Evolutionary conservation across 2,113 vertebrate genomes (phyloP).

Genomic region (Ctenodactylus gundi): DNA sequence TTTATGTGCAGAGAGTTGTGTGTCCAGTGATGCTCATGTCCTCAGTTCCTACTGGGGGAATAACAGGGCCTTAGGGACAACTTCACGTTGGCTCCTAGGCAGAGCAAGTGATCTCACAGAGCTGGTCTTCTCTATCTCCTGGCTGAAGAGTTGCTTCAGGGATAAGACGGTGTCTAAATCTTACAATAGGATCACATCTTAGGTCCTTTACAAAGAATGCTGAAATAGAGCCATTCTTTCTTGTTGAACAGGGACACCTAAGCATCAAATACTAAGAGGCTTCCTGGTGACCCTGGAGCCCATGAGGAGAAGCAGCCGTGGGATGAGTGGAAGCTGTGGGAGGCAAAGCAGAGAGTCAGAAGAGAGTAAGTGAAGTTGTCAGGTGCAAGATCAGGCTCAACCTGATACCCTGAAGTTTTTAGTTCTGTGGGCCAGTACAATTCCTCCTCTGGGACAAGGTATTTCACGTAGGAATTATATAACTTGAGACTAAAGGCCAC

Average conservation of each 20-base stretch:
- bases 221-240: background rate
- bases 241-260: background rate
- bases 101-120: background rate
- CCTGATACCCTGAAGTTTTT: background rate
- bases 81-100: background rate
- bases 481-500: slow-evolving; percentile 9
- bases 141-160: background rate
- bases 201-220: background rate
- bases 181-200: background rate
- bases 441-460: background rate
- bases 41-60: background rate
- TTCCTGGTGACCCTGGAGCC: background rate
- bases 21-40: background rate
- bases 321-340: background rate
- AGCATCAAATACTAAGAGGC: background rate
- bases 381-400: background rate
- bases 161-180: background rate
- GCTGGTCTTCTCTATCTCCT: background rate
- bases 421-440: background rate
- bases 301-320: background rate
- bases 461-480: background rate
- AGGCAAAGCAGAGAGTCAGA: background rate
- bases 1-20: background rate
- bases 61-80: background rate
- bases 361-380: background rate